Conservation (phyloP, 2,113 vertebrate genomes). For the Hucho hucho region DNA sequence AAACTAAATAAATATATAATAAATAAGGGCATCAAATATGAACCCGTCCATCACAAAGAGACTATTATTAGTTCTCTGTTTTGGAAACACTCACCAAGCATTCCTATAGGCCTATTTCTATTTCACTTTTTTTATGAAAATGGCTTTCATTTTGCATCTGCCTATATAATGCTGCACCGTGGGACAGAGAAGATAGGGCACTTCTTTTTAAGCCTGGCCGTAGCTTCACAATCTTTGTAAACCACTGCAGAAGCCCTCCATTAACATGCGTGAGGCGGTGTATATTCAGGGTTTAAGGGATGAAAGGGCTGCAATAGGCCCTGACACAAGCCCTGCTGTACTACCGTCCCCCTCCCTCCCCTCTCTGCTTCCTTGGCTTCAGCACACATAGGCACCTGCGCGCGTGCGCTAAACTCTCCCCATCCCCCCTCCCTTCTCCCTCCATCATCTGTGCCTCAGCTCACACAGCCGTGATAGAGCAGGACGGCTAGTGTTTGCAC, state of each 20-base stretch:
- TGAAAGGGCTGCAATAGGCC: conserved; percentile 26
- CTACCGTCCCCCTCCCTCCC: conserved; percentile 13
- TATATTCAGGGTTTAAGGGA: conserved; percentile 36
- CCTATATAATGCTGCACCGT: conserved; percentile 8
- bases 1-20: no score
- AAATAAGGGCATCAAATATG: no score
- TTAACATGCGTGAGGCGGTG: conserved; percentile 33
- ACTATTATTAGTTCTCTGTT: no score
- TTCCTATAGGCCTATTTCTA: neutral
- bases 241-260: conserved; percentile 36
- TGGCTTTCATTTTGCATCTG: neutral
- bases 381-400: conserved; percentile 58
- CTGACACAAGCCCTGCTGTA: conserved; percentile 28
- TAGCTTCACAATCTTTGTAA: neutral
- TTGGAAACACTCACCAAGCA: no score
- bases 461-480: conserved; percentile 64
- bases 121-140: conserved; percentile 1
- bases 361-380: conserved; percentile 25
- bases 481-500: conserved; percentile 51
- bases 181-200: neutral
- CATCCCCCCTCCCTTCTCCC: conserved; percentile 36
- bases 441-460: conserved; percentile 68
- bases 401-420: conserved; percentile 62
- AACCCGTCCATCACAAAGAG: no score
- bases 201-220: neutral